phyloP scores from a whole-genome alignment of 92 coral and sea anemone species.

The Bergia sp. region DNA sequence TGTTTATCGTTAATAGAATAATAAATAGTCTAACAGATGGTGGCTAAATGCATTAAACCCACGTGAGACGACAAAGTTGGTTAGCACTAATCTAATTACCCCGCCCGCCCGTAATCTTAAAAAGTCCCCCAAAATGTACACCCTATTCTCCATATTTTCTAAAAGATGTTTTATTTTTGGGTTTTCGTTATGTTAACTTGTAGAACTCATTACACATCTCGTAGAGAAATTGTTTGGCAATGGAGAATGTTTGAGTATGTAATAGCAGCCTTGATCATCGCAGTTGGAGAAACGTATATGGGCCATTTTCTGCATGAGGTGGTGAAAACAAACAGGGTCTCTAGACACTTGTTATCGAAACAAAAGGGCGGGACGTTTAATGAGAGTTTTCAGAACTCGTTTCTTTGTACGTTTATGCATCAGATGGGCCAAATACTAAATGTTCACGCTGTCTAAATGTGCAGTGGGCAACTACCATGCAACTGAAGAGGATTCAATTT shows the following conservation, averaged over 20 bases:
- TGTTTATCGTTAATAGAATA: slow-evolving; percentile 99
- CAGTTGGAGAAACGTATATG: slow-evolving; percentile 40
- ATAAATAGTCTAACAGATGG: slow-evolving; percentile 99
- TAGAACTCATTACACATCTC: slow-evolving; percentile 7
- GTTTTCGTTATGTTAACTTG: slow-evolving; percentile 14
- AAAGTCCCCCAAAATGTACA: slow-evolving; percentile 63
- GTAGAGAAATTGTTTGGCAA: neutral
- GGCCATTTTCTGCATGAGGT: slow-evolving; percentile 75
- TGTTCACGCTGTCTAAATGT: slow-evolving; percentile 69
- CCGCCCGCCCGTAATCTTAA: slow-evolving; percentile 58
- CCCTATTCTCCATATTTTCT: slow-evolving; percentile 43
- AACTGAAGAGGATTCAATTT: slow-evolving; percentile 28
- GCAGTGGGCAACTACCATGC: slow-evolving; percentile 49
- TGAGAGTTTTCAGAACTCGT: slow-evolving; percentile 52
- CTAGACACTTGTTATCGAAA: slow-evolving; percentile 60
- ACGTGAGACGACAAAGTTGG: slow-evolving; percentile 95
- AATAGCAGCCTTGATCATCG: slow-evolving; percentile 41
- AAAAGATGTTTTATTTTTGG: slow-evolving; percentile 8
- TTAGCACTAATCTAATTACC: slow-evolving; percentile 96
- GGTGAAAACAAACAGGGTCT: slow-evolving; percentile 68
- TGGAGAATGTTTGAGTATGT: neutral
- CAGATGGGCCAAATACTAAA: slow-evolving; percentile 64
- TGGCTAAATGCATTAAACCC: slow-evolving; percentile 97
- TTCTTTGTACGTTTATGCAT: slow-evolving; percentile 62
- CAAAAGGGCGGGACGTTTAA: slow-evolving; percentile 74